A percentile compares a stretch with the other conserved stretches of the same genome.
Conservation (phyloP, 35 echinoderm and acorn worm genomes). For the Heliocidaris tuberculata region DNA sequence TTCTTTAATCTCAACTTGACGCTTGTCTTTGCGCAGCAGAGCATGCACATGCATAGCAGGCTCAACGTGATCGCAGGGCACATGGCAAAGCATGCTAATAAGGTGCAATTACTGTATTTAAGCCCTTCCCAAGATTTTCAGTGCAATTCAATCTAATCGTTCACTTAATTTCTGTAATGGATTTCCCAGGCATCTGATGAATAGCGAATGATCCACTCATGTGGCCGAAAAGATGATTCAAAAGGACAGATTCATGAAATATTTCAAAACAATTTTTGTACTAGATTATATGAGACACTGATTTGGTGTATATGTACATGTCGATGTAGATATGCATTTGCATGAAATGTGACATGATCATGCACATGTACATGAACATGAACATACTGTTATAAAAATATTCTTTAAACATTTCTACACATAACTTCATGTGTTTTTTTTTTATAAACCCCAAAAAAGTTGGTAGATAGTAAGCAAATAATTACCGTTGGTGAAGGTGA, state of each 20-base stretch:
- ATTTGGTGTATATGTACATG: too few species aligned
- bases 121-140: neutral
- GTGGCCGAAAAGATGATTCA: neutral
- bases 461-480: too few species aligned
- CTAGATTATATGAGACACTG: too few species aligned
- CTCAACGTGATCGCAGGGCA: neutral
- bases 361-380: too few species aligned
- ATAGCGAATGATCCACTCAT: neutral
- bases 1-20: neutral
- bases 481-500: too few species aligned
- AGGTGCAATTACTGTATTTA: neutral
- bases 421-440: too few species aligned
- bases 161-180: neutral
- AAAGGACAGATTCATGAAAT: neutral
- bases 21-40: neutral
- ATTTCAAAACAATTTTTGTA: neutral
- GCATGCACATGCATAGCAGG: neutral
- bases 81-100: neutral
- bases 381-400: too few species aligned
- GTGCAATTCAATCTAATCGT: neutral
- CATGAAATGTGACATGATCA: too few species aligned
- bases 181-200: neutral
- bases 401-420: too few species aligned
- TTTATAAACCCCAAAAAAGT: too few species aligned
- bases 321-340: too few species aligned